A percentile compares a stretch with the other conserved stretches of the same genome.
Conservation (phyloP, 1,140 invertebrate species). For the Drosophila punjabiensis region DNA sequence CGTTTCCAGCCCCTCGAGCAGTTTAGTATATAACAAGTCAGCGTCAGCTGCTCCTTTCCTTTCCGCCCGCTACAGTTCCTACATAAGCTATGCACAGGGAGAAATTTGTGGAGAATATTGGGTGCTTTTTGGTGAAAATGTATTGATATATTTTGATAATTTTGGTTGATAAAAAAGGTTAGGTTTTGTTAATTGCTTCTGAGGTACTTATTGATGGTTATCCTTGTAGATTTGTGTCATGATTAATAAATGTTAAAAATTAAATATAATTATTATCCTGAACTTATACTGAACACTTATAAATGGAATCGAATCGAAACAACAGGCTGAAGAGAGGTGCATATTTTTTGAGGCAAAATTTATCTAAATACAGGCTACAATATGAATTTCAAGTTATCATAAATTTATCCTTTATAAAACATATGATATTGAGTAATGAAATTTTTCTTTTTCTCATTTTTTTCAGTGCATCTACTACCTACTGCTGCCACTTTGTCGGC, state of each 20-base stretch:
- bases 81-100: conserved; percentile 9
- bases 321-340: too few species aligned
- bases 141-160: not conserved
- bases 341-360: too few species aligned
- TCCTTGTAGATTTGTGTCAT: not conserved
- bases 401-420: too few species aligned
- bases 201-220: not conserved
- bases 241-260: too few species aligned
- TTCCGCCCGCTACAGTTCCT: conserved; percentile 28
- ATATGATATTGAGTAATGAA: too few species aligned
- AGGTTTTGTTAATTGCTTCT: too few species aligned
- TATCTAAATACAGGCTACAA: too few species aligned
- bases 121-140: not conserved
- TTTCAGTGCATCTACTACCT: conserved; percentile 21
- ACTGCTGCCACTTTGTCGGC: conserved; percentile 74
- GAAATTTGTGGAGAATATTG: too few species aligned
- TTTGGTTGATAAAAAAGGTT: not conserved
- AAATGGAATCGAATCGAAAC: too few species aligned
- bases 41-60: conserved; percentile 75
- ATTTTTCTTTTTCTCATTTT: not conserved
- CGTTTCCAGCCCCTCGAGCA: conserved; percentile 42
- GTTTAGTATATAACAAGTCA: conserved; percentile 84
- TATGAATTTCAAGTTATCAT: too few species aligned
- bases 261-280: too few species aligned
- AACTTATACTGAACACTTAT: too few species aligned